Percentiles rank a stretch among this genome's conserved stretches.
Conservation (phyloP, 1,140 invertebrate species). For the Sarcophaga peregrina region DNA sequence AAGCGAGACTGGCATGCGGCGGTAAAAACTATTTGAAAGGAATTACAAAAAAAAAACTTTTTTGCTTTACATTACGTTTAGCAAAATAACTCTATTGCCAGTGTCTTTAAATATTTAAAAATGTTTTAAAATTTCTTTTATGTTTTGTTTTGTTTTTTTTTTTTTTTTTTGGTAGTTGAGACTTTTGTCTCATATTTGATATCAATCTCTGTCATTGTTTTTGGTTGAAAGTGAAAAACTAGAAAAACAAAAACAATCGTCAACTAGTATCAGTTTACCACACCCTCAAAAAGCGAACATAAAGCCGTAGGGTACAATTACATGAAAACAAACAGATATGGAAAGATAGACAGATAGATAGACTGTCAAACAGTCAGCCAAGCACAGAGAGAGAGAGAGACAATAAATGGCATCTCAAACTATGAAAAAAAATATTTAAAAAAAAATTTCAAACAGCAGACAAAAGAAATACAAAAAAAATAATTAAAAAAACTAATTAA, state of each 20-base stretch:
- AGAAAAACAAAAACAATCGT: no score
- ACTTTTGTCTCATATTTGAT: no score
- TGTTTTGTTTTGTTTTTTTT: neutral
- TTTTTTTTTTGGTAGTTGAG: neutral
- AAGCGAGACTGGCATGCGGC: no score
- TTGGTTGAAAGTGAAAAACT: no score
- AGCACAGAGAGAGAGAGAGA: neutral
- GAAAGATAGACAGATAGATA: no score
- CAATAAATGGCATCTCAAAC: neutral
- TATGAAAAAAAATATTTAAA: neutral
- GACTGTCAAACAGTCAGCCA: neutral
- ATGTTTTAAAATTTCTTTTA: no score
- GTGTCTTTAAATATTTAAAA: no score
- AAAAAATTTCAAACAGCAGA: neutral
- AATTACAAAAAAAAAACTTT: no score
- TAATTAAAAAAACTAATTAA: neutral
- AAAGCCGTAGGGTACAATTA: conserved; percentile 9
- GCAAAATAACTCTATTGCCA: no score
- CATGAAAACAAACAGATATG: neutral
- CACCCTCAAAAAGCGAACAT: neutral
- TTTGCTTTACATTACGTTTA: no score
- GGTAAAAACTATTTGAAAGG: no score
- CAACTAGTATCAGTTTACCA: neutral
- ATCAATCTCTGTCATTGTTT: no score
- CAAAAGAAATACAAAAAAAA: neutral